These are phyloP conservation scores for Acholoe squamosa DNA, from an alignment of 2,888 invertebrate species.

Conservation along the genomic window DNA sequence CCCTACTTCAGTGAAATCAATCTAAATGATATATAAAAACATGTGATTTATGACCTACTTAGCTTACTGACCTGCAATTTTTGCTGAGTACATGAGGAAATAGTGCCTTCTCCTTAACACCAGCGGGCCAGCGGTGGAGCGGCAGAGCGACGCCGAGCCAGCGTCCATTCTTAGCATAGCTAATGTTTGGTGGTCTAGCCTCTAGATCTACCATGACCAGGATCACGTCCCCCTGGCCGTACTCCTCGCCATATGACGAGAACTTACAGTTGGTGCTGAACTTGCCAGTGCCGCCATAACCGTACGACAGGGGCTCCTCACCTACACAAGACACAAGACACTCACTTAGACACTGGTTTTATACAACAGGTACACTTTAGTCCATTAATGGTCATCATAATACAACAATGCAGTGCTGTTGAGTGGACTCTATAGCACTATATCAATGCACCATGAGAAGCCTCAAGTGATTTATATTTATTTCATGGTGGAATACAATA, in stretches of 20 bases:
- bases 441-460: no score
- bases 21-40: no score
- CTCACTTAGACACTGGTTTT: background rate
- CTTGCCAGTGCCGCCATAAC: slow-evolving; percentile 93
- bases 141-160: slow-evolving; percentile 90
- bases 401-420: no score
- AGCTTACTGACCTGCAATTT: slow-evolving; percentile 87
- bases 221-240: slow-evolving; percentile 91
- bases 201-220: slow-evolving; percentile 89
- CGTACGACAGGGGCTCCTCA: slow-evolving; percentile 89
- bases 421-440: no score
- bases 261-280: slow-evolving; percentile 90
- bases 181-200: slow-evolving; percentile 88
- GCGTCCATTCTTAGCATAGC: slow-evolving; percentile 92
- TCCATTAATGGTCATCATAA: no score
- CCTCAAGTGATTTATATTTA: no score
- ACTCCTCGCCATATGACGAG: slow-evolving; percentile 89
- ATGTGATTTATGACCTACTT: no score
- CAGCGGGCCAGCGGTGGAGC: slow-evolving; percentile 87
- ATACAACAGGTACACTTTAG: no score
- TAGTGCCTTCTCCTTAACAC: slow-evolving; percentile 86
- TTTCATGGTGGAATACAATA: no score
- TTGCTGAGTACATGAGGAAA: slow-evolving; percentile 96
- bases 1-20: no score
- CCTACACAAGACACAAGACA: slow-evolving; percentile 84